Conservation (phyloP, 2,113 vertebrate genomes). For the Muntiacus muntjak region DNA sequence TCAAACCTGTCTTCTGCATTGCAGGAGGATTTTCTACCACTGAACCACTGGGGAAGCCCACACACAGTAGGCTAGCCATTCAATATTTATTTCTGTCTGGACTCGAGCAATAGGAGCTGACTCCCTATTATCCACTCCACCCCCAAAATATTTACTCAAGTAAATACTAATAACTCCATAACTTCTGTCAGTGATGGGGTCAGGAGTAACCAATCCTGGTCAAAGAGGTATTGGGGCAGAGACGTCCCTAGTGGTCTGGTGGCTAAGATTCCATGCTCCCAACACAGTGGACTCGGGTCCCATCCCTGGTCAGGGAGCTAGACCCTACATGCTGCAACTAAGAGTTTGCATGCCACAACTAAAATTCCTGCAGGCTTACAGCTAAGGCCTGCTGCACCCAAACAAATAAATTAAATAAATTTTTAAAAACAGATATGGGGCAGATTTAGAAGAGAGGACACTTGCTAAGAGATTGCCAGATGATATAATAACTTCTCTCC, state of each 20-base stretch:
- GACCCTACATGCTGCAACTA: background rate
- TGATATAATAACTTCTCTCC: background rate
- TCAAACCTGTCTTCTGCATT: background rate
- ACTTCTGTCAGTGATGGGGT: background rate
- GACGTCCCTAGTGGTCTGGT: background rate
- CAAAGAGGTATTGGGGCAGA: background rate
- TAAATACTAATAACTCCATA: background rate
- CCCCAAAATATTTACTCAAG: background rate
- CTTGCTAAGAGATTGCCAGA: background rate
- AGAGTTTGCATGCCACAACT: background rate
- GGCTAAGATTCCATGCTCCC: background rate
- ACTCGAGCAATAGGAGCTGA: background rate
- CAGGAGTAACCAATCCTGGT: background rate
- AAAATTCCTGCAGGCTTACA: background rate
- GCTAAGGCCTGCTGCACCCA: background rate
- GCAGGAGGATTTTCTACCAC: background rate
- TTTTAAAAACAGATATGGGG: background rate
- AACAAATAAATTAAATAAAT: background rate
- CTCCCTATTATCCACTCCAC: background rate
- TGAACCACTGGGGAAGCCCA: background rate
- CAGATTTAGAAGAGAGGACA: background rate
- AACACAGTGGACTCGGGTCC: rapidly evolving
- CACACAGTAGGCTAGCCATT: background rate
- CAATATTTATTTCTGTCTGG: background rate
- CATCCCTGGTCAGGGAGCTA: background rate